A percentile compares a stretch with the other conserved stretches of the same genome.
phyloP scores from a whole-genome alignment of 2,797 vertebrate genomes.

The Lates japonicus region DNA sequence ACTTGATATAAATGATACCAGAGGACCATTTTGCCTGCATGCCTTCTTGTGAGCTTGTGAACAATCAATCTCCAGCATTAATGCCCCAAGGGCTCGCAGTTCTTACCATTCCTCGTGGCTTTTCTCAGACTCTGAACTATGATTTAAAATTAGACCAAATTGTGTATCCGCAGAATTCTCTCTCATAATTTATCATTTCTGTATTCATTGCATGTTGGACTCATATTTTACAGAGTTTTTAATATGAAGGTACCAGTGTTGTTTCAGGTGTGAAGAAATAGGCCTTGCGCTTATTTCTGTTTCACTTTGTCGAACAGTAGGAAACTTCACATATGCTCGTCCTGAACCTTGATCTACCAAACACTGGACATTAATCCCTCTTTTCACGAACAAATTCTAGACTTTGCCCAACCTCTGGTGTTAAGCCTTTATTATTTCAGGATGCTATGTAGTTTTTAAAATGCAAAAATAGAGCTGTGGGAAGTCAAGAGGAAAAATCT shows the following conservation, averaged over 20 bases:
- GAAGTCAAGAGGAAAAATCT: background rate
- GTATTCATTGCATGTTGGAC: background rate
- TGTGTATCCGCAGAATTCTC: background rate
- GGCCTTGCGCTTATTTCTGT: background rate
- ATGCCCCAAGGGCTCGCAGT: background rate
- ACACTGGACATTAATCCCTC: background rate
- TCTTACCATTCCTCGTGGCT: constrained; percentile 18
- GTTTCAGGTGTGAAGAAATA: background rate
- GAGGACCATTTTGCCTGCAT: constrained; percentile 15
- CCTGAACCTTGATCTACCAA: background rate
- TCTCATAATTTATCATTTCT: constrained; percentile 4
- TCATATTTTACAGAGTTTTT: background rate
- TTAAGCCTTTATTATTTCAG: background rate
- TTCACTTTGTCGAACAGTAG: background rate
- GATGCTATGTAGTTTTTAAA: background rate
- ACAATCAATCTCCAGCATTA: constrained; percentile 32
- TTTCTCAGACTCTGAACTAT: constrained; percentile 23
- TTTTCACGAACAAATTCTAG: constrained; percentile 7
- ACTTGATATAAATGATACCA: constrained; percentile 31
- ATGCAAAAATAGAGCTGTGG: background rate
- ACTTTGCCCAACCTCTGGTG: background rate
- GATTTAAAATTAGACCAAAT: constrained; percentile 18
- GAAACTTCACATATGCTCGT: background rate
- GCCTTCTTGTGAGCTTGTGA: constrained; percentile 21
- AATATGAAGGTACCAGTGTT: accelerated